Percentiles rank a stretch among this genome's conserved stretches.
Conservation (phyloP, 2,797 vertebrate genomes). For the Thunnus albacares region DNA sequence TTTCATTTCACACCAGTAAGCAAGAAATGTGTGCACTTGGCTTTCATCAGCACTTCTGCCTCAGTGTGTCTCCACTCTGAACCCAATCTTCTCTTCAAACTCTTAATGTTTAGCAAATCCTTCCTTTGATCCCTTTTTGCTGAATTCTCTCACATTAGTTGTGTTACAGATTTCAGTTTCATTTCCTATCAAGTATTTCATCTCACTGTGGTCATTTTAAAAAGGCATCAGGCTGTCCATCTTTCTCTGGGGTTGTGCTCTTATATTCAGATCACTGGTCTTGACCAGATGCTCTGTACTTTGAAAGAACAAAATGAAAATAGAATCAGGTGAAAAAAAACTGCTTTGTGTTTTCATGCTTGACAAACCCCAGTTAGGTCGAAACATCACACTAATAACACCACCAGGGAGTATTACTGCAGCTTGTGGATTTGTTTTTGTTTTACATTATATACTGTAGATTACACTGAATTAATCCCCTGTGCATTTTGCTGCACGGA, state of each 20-base stretch:
- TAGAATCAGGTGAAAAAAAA: constrained; percentile 5
- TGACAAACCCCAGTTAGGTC: constrained; percentile 20
- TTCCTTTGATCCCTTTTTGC: constrained; percentile 23
- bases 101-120: constrained; percentile 6
- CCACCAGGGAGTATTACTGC: constrained; percentile 8
- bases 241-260: background rate
- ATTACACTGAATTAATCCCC: constrained; percentile 2
- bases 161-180: background rate
- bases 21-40: constrained; percentile 14
- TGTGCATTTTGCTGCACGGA: background rate
- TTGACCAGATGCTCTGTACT: background rate
- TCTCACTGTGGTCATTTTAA: background rate
- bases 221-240: background rate
- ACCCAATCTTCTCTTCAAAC: background rate
- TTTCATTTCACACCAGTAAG: constrained; percentile 21
- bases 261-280: background rate
- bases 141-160: background rate
- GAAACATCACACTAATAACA: constrained; percentile 26
- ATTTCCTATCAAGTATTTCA: background rate
- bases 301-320: constrained; percentile 2
- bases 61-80: background rate
- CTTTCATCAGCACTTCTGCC: constrained; percentile 27
- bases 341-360: constrained; percentile 29
- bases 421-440: constrained; percentile 25
- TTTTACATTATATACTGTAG: constrained; percentile 10